Conservation (phyloP, 92 coral and sea anemone genomes). For the Zoanthus gigantus region DNA sequence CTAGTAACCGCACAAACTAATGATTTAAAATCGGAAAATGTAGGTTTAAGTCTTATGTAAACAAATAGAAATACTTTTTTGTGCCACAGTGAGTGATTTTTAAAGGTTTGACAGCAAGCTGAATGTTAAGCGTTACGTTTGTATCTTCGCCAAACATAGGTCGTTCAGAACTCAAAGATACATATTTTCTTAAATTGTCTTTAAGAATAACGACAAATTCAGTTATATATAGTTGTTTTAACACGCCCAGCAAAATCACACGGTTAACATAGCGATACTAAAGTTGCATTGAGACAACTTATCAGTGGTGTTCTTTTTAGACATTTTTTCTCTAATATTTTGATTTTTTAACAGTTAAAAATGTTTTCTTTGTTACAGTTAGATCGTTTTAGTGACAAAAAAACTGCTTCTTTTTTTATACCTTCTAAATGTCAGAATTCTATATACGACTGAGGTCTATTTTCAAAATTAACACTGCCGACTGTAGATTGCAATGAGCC, state of each 20-base stretch:
- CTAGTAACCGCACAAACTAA: background rate
- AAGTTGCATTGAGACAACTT: background rate
- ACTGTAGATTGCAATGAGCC: background rate
- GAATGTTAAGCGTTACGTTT: background rate
- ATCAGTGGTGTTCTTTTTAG: too few relatives aligned
- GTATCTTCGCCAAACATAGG: background rate
- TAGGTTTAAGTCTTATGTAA: background rate
- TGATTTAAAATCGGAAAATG: constrained; percentile 6
- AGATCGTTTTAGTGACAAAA: background rate
- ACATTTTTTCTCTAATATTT: background rate
- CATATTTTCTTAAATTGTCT: background rate
- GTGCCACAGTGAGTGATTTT: background rate
- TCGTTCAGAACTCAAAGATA: background rate
- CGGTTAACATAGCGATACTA: background rate
- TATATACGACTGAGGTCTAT: background rate
- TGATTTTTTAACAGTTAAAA: background rate
- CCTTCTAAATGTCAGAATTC: background rate
- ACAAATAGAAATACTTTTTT: background rate
- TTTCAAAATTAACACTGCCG: background rate
- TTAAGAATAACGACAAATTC: background rate
- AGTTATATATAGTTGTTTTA: background rate
- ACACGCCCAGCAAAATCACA: background rate
- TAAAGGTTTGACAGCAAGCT: background rate
- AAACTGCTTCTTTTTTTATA: background rate
- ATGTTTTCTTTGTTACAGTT: background rate